Evolutionary conservation across 2,113 vertebrate species (phyloP), one percentile per base, ranked within the genome.

Genomic region (Ceuthmochares aereus): DNA sequence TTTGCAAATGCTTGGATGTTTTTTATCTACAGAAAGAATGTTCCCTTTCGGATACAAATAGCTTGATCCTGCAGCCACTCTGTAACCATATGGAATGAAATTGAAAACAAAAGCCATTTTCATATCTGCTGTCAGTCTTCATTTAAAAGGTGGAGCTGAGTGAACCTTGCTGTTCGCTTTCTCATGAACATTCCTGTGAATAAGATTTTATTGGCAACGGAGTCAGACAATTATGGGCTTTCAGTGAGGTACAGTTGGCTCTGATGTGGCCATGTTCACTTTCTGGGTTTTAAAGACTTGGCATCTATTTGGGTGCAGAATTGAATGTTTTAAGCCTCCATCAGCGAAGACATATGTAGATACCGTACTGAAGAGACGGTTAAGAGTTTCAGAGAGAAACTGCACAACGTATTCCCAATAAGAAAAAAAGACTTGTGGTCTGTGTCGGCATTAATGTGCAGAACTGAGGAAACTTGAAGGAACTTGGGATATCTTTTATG

Each of bases 31-130:
- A 83, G 80, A 87, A 93, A 60, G 62, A 93, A 91, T 82, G 59
- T 85, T 91, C 54, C 22, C 58, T 89, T 94, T 95, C 2, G 3
- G 40, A 87, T 85, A 96, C 91, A 94, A 91, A 93, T 82, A 87
- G 58, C 45, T 87, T 93, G 84, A 95, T 91, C 74, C 89, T 66
- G 54, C 70, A 96, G 77, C 81, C 70, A 45, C 77, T 79, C 69
- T 69, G 62, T 40, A 94, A 73, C 83, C 87, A 94, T 79, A 91
- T 66, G 91, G 91, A 93, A 79, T 51, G 22, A 85, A 96, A 97
- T 85, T 84, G 84, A 84, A 94, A 95, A 89, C 96, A 94, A 97
- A 96, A 94, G 77, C 27, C 74, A 76, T 91, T 95, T 94, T 89
- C 40, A 15, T 79, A 73, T 82, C 62, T 91, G 70, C 84, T 87